Evolutionary conservation across 2,888 invertebrate genomes (phyloP), one percentile per base, ranked within the genome.

Genomic region (Plebejus argus): DNA sequence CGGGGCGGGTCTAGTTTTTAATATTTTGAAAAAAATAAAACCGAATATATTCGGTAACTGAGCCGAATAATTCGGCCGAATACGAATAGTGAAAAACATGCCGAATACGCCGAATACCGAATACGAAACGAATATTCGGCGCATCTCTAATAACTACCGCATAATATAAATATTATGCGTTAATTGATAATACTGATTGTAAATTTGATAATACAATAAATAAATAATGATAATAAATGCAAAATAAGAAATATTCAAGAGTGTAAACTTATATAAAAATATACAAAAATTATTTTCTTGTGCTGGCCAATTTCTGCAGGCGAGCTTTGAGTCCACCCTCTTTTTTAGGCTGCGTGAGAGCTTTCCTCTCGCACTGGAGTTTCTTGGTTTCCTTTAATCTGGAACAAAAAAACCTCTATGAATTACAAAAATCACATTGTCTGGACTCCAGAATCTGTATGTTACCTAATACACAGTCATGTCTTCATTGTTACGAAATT

Each of bases 241-340:
- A 45, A 20, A 74, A 8, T 74, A 74, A 49, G 18, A 49, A 53
- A 28, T 28, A 49, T 74, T 49, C 15, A 49, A 49, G 28, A 49
- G 53, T 74, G 53, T 53, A 49, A 74, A 74, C 49, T 49, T 39
- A 74, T 49, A 74, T 28, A 49, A 23, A 74, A 49, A 61, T 70
- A n/a, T 61, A 20, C 12, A 33, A 56, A 71, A 72, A 78, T 81
- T 81, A 86, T 85, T 91, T 93, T 79, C 86, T 88, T 77, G 88
- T 85, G 82, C 85, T 90, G n/a, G 93, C 91, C 80, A 96, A 84
- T 86, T 95, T 96, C 83, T 95, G 95, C 35, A 96, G 87, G 81
- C 96, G 95, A 6, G 96, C 95, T 85, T 96, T 96, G 70, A 96
- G 88, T 58, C 96, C 96, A 70, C 95, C 95, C 84, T 96, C 95